Conservation (phyloP, 2,888 invertebrate species). For the Craniophora ligustri region DNA sequence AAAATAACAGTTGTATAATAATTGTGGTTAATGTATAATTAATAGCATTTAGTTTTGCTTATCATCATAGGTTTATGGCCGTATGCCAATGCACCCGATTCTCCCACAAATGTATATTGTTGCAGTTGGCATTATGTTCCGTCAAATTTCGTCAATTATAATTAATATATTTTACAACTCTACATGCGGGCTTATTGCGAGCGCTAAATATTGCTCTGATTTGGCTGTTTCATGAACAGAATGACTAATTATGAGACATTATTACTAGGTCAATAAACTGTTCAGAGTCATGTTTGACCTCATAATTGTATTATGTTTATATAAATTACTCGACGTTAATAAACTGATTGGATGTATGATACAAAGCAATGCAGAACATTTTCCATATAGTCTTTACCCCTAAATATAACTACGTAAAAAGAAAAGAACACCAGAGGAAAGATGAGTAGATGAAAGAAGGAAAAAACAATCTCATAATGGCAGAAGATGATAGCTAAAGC, state of each 20-base stretch:
- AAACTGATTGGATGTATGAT: no score
- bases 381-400: no score
- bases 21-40: no score
- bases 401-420: no score
- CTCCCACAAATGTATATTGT: slow-evolving; percentile 17
- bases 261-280: slow-evolving; percentile 27
- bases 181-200: slow-evolving; percentile 5
- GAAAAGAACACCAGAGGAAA: no score
- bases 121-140: slow-evolving; percentile 18
- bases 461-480: no score
- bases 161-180: slow-evolving; percentile 34
- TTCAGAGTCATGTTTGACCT: slow-evolving; percentile 6
- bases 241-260: slow-evolving; percentile 13
- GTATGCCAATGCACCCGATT: background rate
- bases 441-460: no score
- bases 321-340: background rate
- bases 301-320: background rate
- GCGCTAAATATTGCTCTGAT: slow-evolving; percentile 18
- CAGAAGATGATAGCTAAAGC: no score
- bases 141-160: slow-evolving; percentile 19
- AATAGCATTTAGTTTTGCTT: no score
- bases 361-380: no score
- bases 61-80: no score
- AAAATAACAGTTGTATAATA: no score
- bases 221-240: slow-evolving; percentile 21